Evolutionary conservation across 2,888 invertebrate species (phyloP).

Genomic region (Aethes cnicana): DNA sequence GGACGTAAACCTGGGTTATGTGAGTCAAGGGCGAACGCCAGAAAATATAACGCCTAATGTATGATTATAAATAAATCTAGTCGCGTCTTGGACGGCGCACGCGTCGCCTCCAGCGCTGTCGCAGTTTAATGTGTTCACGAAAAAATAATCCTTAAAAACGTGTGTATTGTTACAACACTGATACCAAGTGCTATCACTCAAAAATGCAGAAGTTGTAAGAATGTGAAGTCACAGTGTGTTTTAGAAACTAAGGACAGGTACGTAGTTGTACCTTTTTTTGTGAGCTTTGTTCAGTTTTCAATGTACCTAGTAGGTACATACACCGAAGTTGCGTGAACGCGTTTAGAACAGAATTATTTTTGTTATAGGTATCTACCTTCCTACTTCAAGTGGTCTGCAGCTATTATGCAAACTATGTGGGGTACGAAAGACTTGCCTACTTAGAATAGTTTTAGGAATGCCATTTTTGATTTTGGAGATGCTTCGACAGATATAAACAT

Average conservation of each 20-base stretch:
- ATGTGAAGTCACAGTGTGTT: too few relatives aligned
- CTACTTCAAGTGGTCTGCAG: constrained; percentile 11
- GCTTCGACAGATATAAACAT: too few relatives aligned
- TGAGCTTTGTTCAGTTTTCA: neutral
- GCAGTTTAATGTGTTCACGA: constrained; percentile 11
- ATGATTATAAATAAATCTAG: constrained; percentile 75
- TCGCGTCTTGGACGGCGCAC: constrained; percentile 51
- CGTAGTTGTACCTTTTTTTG: too few relatives aligned
- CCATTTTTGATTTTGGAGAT: too few relatives aligned
- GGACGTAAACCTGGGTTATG: constrained; percentile 38
- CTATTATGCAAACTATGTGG: too few relatives aligned
- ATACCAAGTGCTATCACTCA: too few relatives aligned
- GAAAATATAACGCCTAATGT: constrained; percentile 75
- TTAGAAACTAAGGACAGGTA: too few relatives aligned
- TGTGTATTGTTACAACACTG: too few relatives aligned
- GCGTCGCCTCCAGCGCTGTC: constrained; percentile 28
- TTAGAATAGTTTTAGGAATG: too few relatives aligned
- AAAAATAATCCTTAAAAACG: constrained; percentile 3
- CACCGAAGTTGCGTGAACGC: neutral
- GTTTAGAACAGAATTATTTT: constrained; percentile 5
- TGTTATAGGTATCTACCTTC: too few relatives aligned
- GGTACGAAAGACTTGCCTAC: too few relatives aligned
- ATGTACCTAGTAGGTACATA: constrained; percentile 5
- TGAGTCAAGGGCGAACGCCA: constrained; percentile 73
- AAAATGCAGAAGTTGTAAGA: too few relatives aligned